Conservation (phyloP, 2,888 invertebrate species). For the Trichopria drosophilae region DNA sequence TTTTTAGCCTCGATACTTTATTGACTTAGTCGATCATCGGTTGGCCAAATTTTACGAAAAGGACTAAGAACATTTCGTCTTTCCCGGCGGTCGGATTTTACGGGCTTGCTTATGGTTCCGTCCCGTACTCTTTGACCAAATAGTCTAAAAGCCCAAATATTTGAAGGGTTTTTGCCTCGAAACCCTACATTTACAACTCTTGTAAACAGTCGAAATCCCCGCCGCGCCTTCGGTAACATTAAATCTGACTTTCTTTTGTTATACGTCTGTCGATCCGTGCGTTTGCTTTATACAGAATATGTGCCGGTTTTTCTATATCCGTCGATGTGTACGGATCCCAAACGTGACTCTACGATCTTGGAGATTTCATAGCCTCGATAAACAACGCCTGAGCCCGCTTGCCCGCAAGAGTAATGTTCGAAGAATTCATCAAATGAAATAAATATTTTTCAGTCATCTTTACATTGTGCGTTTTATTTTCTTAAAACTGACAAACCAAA, state of each 20-base stretch:
- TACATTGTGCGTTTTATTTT: too few species aligned
- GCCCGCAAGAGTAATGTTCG: too few species aligned
- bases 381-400: constrained; percentile 38
- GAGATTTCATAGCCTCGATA: constrained; percentile 34
- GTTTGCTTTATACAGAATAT: constrained; percentile 24
- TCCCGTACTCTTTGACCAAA: constrained; percentile 34
- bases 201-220: neutral
- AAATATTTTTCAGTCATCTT: too few species aligned
- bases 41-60: too few species aligned
- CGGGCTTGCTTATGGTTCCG: too few species aligned
- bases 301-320: constrained; percentile 11
- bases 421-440: too few species aligned
- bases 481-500: too few species aligned
- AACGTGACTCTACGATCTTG: constrained; percentile 34
- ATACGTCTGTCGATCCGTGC: constrained; percentile 24
- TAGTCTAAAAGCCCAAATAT: constrained; percentile 56
- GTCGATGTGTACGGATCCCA: constrained; percentile 21
- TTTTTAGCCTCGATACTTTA: too few species aligned
- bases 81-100: too few species aligned
- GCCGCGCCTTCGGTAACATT: constrained; percentile 38
- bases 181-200: constrained; percentile 9
- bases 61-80: too few species aligned
- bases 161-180: constrained; percentile 48
- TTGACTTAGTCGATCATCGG: too few species aligned
- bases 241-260: constrained; percentile 36